Conservation (phyloP, 2,888 invertebrate genomes). For the Aphidius colemani region DNA sequence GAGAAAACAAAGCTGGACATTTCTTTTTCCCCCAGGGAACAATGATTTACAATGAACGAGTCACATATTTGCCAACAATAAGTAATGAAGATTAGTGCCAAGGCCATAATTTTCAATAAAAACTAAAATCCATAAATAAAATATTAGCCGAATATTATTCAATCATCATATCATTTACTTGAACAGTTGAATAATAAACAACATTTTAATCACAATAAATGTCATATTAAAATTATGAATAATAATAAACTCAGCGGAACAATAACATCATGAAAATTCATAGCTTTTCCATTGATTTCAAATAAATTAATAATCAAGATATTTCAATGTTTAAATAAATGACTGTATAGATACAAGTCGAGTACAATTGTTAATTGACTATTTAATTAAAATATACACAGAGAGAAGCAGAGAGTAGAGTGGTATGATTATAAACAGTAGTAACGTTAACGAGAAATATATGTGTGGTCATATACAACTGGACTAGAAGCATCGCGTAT, state of each 20-base stretch:
- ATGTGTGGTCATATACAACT: conserved; percentile 25
- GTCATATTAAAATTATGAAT: not conserved
- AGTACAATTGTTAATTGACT: conserved; percentile 32
- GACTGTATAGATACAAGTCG: not conserved
- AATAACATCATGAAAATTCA: conserved; percentile 13
- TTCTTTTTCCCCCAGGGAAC: not conserved
- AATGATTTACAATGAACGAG: not conserved
- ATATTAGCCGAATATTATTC: not conserved
- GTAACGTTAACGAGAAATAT: conserved; percentile 34
- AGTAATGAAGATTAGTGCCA: not conserved
- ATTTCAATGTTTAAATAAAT: conserved; percentile 15
- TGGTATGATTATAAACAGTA: conserved; percentile 38
- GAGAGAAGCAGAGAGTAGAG: not conserved
- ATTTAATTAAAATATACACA: conserved; percentile 37
- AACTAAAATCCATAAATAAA: not conserved
- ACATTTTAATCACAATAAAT: not conserved
- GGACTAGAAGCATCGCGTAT: conserved; percentile 31
- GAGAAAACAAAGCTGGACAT: too few species aligned
- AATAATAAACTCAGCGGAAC: conserved; percentile 1
- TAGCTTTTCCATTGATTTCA: conserved; percentile 11
- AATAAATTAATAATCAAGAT: conserved; percentile 34
- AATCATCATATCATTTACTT: not conserved
- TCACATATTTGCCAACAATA: not conserved
- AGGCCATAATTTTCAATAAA: not conserved
- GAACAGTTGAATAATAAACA: not conserved